A percentile compares a stretch with the other conserved stretches of the same genome.
These are phyloP conservation scores for Eupsilia transversa DNA, from an alignment of 2,888 invertebrate species.

Conservation along the genomic window DNA sequence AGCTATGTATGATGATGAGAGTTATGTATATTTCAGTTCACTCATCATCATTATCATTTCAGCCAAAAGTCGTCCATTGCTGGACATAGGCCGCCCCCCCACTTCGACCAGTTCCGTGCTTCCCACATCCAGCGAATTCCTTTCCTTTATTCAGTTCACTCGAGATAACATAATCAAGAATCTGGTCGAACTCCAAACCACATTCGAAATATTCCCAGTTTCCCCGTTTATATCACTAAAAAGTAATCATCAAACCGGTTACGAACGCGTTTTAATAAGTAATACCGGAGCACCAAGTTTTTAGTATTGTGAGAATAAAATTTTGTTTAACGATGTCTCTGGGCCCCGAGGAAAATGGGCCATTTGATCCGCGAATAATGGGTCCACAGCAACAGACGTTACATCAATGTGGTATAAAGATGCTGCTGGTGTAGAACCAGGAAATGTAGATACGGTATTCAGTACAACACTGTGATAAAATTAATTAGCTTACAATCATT, in stretches of 20 bases:
- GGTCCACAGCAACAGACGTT: slow-evolving; percentile 77
- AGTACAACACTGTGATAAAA: background rate
- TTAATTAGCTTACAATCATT: too few relatives aligned
- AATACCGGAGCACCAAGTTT: slow-evolving; percentile 70
- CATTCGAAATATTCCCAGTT: slow-evolving; percentile 11
- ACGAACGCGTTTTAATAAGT: slow-evolving; percentile 74
- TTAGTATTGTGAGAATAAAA: slow-evolving; percentile 81
- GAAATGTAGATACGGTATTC: slow-evolving; percentile 46
- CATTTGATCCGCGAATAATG: slow-evolving; percentile 85
- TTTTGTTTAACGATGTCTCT: slow-evolving; percentile 81
- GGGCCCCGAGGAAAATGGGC: slow-evolving; percentile 76
- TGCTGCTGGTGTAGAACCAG: slow-evolving; percentile 45
- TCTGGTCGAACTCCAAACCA: background rate
- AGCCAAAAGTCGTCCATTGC: too few relatives aligned
- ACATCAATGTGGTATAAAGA: slow-evolving; percentile 80
- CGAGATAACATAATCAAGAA: background rate
- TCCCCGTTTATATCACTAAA: slow-evolving; percentile 46
- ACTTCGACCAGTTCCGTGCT: too few relatives aligned
- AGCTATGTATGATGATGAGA: background rate
- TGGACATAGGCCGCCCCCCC: too few relatives aligned
- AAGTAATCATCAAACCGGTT: slow-evolving; percentile 59
- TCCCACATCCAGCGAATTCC: too few relatives aligned
- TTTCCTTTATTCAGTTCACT: background rate
- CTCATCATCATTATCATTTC: too few relatives aligned
- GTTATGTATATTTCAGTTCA: background rate